Evolutionary conservation across 2,888 invertebrate genomes (phyloP), one percentile per base, ranked within the genome.

Genomic region (Clostera curtula): DNA sequence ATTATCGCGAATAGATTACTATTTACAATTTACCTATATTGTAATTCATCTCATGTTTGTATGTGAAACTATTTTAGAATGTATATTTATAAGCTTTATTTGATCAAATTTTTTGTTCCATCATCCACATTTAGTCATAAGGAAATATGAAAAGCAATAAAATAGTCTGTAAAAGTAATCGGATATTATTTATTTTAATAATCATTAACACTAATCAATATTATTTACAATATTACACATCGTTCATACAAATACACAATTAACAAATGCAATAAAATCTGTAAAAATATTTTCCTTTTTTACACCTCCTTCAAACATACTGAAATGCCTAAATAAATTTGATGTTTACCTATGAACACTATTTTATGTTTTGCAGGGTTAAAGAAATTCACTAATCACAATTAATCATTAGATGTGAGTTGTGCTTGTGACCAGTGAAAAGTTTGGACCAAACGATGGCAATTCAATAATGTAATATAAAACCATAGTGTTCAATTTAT

Each of bases 181-280:
- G 59, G 53, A 53, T 73, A 65, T 70, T 66, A n/a, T n/a, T 74
- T 40, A 54, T 54, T 58, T 47, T 45, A 50, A 71, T 68, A 71
- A 64, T n/a, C n/a, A n/a, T 63, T 70, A 73, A 67, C 64, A 73
- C 68, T 77, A 76, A 65, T 62, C 60, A 71, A 68, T 74, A 74
- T 66, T 75, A 74, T 75, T 73, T 73, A 76, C 74, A 74, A 63
- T 44, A 54, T 59, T 56, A 62, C 56, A 53, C 54, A 48, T 42
- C 61, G 54, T 58, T 56, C 66, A 56, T 51, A 43, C 63, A 32
- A 44, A 49, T 52, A 58, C 62, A 61, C 55, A 55, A 59, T 59
- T 53, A 74, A 74, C 71, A 70, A 72, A 70, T 71, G 62, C 69
- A 67, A 56, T 58, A 62, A 56, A 56, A 54, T 56, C 55, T 62